Percentiles rank a stretch among this genome's conserved stretches.
These are phyloP conservation scores for Galeruca laticollis DNA, from an alignment of 2,888 invertebrate species.

Conservation along the genomic window DNA sequence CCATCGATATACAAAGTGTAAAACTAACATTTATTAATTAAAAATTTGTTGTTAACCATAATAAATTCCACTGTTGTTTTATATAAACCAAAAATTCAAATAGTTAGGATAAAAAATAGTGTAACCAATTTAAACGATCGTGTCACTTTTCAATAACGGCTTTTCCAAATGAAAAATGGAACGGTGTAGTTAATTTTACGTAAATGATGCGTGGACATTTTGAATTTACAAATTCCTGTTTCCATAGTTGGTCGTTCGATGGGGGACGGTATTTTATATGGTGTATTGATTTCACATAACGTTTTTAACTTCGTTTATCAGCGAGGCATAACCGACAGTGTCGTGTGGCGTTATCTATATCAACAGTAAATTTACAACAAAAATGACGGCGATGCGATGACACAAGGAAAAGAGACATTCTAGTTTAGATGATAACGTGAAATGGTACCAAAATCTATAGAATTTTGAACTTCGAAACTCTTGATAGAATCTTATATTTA, in stretches of 20 bases:
- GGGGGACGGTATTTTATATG: not conserved
- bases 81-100: too few species aligned
- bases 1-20: too few species aligned
- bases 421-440: too few species aligned
- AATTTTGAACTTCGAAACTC: too few species aligned
- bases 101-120: too few species aligned
- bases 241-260: not conserved
- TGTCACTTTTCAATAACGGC: not conserved
- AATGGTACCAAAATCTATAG: too few species aligned
- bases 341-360: not conserved
- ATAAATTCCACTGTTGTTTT: too few species aligned
- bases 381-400: not conserved
- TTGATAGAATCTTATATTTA: too few species aligned
- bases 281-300: conserved; percentile 1
- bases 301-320: not conserved
- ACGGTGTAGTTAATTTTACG: not conserved
- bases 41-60: too few species aligned
- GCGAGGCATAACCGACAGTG: not conserved
- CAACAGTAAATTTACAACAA: not conserved
- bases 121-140: not conserved
- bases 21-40: too few species aligned
- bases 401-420: too few species aligned
- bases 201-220: conserved; percentile 1
- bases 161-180: not conserved
- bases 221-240: not conserved